Evolutionary conservation across 2,888 invertebrate genomes (phyloP).

Genomic region (Desoria tigrina): DNA sequence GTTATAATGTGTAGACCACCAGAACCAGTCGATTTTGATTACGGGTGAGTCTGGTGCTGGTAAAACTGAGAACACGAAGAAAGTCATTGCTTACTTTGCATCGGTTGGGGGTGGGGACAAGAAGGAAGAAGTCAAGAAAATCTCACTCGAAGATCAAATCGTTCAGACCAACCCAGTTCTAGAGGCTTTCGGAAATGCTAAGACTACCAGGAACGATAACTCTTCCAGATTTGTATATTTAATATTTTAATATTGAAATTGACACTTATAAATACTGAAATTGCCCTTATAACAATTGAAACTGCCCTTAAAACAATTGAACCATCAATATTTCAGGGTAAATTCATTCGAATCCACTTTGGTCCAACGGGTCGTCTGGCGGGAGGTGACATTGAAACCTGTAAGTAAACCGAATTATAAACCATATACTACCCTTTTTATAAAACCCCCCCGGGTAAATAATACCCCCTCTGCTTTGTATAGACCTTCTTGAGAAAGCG

Average conservation of each 20-base stretch:
- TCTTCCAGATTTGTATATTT: conserved; percentile 99
- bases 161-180: conserved; percentile 99
- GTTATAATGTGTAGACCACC: conserved; percentile 94
- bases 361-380: conserved; percentile 98
- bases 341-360: conserved; percentile 99
- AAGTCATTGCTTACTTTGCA: conserved; percentile 99
- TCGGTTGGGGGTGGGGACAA: conserved; percentile 87
- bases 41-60: conserved; percentile 83
- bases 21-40: conserved; percentile 99
- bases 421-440: neutral
- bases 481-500: conserved; percentile 95
- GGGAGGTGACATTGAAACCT: conserved; percentile 99
- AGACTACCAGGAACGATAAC: conserved; percentile 62
- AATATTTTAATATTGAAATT: too few relatives aligned
- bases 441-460: neutral
- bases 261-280: neutral
- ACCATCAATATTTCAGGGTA: conserved; percentile 64
- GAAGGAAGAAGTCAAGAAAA: conserved; percentile 60
- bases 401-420: conserved; percentile 67
- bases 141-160: conserved; percentile 98
- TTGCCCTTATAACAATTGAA: neutral
- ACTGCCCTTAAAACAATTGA: neutral
- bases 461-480: neutral
- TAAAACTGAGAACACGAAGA: conserved; percentile 99
- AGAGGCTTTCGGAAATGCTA: conserved; percentile 81